Evolutionary conservation across 1,140 invertebrate species (phyloP), one percentile per base, ranked within the genome.

Genomic region (Trachymyrmex septentrionalis): DNA sequence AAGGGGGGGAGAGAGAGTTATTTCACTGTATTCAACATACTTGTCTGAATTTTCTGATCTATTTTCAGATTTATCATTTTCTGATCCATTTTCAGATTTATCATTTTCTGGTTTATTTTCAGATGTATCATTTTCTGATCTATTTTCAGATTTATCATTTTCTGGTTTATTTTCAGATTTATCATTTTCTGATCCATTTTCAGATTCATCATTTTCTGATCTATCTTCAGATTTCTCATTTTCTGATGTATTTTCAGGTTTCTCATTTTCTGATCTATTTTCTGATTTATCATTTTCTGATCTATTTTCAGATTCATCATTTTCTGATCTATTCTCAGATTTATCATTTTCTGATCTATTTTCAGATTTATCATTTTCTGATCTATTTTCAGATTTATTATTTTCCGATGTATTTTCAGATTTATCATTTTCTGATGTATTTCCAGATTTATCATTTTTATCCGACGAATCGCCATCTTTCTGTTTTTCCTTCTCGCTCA

Each of bases 381-480:
- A 44, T 44, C 10, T 75, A 38, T 88, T 78, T 72, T 92, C 89
- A 30, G 66, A 88, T 78, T 90, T 92, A 6, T 95, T 93, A 73
- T 93, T 94, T 30, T 90, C 38, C 7, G 38, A 44, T 44, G 7
- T 84, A 38, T 88, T 78, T 72, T 92, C 89, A 34, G 63, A 88
- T 78, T 90, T 92, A 6, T 95, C 94, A 73, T 93, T 94, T 27
- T 90, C 34, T 9, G 7, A 38, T 7, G 34, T 84, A 38, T 88
- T 78, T 67, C 90, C 89, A 34, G 66, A 88, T 78, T 90, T 92
- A 6, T 95, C 94, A 72, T 93, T 94, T 27, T 90, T 94, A 78
- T 94, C 94, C 0, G 90, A 93, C 0, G 90, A 93, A 69, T 95
- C 93, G 0, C 92, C 93, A 55, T 95, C 93, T 75, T 95, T 94